Evolutionary conservation across 2,797 vertebrate species (phyloP), one percentile per base, ranked within the genome.

Genomic region (Cyclura pinguis): DNA sequence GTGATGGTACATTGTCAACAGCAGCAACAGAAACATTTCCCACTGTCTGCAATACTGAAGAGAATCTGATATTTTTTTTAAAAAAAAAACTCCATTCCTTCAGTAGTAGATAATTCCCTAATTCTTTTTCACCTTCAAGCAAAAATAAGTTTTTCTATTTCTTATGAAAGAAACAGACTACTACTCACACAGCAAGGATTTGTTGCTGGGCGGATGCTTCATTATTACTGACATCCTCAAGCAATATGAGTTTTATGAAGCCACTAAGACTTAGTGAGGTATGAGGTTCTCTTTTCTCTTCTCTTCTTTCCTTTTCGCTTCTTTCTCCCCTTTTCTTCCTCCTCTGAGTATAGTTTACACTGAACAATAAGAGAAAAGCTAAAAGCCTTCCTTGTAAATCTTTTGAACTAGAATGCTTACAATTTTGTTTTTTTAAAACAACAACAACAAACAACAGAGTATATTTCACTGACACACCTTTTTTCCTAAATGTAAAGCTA

Each of bases 241-340:
- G 47, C 64, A 93, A 95, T 92, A 92, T 50, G 77, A 87, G 27
- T 0, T n/a, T 94, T 84, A 64, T 88, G 90, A 8, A 92, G 57
- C 59, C 57, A 92, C 38, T 81, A 91, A 81, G 42, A 74, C 69
- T 64, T 42, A 86, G 90, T 29, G 69, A 93, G 78, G 8, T 87
- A 6, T 80, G 88, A 16, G 13, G 2, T 87, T 85, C 86, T 92
- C 77, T 42, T 85, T 38, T 89, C 18, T 24, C 24, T 84, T 38
- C 89, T 86, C 77, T 67, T 64, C 20, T 50, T n/a, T 35, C 86
- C 80, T 87, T 92, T 78, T 80, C 4, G 42, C 42, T 47, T 47
- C 42, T 47, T 47, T 47, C 4, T 4, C 42, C 42, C 42, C 42
- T 47, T 90, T 92, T 88, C 82, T 89, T 94, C 80, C 38, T 82